Evolutionary conservation across 2,797 vertebrate genomes (phyloP).

Genomic region (Sciaenops ocellatus): DNA sequence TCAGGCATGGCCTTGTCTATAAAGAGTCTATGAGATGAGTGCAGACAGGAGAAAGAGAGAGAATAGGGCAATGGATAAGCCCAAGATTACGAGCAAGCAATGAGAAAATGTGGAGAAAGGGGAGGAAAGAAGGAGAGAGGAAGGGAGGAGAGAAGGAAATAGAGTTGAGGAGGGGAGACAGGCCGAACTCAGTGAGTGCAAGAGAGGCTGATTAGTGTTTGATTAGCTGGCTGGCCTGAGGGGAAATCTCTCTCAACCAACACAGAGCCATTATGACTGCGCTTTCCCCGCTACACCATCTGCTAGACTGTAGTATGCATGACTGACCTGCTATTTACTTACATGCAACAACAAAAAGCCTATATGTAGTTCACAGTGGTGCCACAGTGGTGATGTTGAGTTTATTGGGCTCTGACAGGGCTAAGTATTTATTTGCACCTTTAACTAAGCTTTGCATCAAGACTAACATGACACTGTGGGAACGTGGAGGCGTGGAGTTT

Average conservation of each 20-base stretch:
- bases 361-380: not conserved
- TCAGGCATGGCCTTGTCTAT: slow-evolving; percentile 38
- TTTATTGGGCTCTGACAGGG: not conserved
- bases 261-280: slow-evolving; percentile 46
- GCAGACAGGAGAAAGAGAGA: slow-evolving; percentile 30
- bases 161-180: slow-evolving; percentile 23
- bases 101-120: slow-evolving; percentile 36
- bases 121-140: slow-evolving; percentile 23
- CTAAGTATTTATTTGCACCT: not conserved
- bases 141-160: slow-evolving; percentile 19
- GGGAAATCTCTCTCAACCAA: slow-evolving; percentile 56
- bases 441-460: not conserved
- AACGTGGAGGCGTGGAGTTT: not conserved
- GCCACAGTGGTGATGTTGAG: not conserved
- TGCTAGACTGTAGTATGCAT: slow-evolving; percentile 53
- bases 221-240: slow-evolving; percentile 72
- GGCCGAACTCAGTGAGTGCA: slow-evolving; percentile 42
- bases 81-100: slow-evolving; percentile 45
- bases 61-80: slow-evolving; percentile 44
- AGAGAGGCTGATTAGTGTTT: slow-evolving; percentile 70
- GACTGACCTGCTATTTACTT: slow-evolving; percentile 51
- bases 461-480: not conserved
- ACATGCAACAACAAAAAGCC: slow-evolving; percentile 17
- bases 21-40: slow-evolving; percentile 51
- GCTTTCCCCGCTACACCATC: slow-evolving; percentile 61